Evolutionary conservation across 2,888 invertebrate genomes (phyloP), one percentile per base, ranked within the genome.

Genomic region (Linnaemya vulpina): DNA sequence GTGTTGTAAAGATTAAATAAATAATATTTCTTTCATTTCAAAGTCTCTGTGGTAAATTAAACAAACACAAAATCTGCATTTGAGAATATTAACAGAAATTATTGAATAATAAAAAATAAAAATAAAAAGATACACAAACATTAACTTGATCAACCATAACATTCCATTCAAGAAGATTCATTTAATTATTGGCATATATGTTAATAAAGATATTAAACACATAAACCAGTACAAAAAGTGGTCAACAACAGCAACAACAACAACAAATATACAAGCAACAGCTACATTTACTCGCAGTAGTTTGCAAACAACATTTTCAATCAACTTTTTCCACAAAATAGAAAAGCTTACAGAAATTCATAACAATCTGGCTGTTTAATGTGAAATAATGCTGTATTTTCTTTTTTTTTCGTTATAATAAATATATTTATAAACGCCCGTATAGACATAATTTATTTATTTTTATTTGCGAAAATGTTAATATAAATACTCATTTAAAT

Each of bases 161-260:
- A 17, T 53, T 13, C 11, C 49, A 46, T 22, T 51, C n/a, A 17
- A 49, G 5, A 17, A 49, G 5, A 30, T 70, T 78, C 62, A 73
- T 71, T 49, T 65, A 73, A 49, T 79, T 65, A 73, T 79, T 43
- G 11, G 5, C 17, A 58, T 58, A 65, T 40, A 65, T 73, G 38
- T 63, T 22, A 53, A 73, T 49, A 65, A 65, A 49, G 20, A 71
- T 63, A 46, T 63, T 62, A 25, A 49, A 77, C 51, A 43, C 15
- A 35, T 0, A 38, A 40, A 8, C 35, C 58, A 38, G 7, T 1
- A 35, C 11, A 67, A 8, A 58, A 65, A 30, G 60, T 63, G 22
- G 11, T 20, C 63, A 53, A 8, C 43, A 68, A 9, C 49, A 53
- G 8, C 43, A 68, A 13, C 49, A 68, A n/a, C 17, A 58, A 68